Evolutionary conservation across 2,113 vertebrate genomes (phyloP), one percentile per base, ranked within the genome.

Genomic region (Sceloporus undulatus): DNA sequence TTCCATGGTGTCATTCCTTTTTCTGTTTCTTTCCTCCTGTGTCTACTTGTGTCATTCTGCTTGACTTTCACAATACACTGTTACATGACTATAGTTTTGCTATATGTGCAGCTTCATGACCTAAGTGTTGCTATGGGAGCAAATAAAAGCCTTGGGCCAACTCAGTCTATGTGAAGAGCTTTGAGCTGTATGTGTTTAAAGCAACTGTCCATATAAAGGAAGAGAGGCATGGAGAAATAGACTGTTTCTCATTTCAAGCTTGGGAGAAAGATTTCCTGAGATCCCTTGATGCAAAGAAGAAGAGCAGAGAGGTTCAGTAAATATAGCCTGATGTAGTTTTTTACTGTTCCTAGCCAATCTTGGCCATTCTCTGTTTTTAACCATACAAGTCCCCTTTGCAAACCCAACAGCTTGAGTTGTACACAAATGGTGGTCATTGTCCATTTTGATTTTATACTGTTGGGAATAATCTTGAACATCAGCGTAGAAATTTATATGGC

Each of bases 101-200:
- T 87, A 38, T 71, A 1, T 82, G 78, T 2, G 18, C 70, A 59
- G 56, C 86, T 8, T 25, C 86, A n/a, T 1, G 19, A 1, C 0
- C 3, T 23, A 78, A 78, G 73, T 34, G 89, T 82, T 85, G 9
- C 38, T 78, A 16, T 21, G 65, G 82, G 79, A 91, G 73, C 11
- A 40, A 40, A 89, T 82, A 42, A 78, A 82, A 76, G 81, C 42
- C 27, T 3, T 1, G 56, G 68, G 23, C 88, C 76, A 89, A 62
- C 34, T 34, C 34, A 85, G 84, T 23, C 71, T 54, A 54, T 54
- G 62, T 9, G 38, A 52, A 42, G n/a, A 82, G 66, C 25, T 29
- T 91, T 0, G 23, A 62, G 0, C 70, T 75, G 25, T 78, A 40
- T 81, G 48, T 54, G 0, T 0, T 86, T 65, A 7, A 25, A 78